phyloP scores from a whole-genome alignment of 2,888 invertebrate genomes.

The Drosophila meridiana region DNA sequence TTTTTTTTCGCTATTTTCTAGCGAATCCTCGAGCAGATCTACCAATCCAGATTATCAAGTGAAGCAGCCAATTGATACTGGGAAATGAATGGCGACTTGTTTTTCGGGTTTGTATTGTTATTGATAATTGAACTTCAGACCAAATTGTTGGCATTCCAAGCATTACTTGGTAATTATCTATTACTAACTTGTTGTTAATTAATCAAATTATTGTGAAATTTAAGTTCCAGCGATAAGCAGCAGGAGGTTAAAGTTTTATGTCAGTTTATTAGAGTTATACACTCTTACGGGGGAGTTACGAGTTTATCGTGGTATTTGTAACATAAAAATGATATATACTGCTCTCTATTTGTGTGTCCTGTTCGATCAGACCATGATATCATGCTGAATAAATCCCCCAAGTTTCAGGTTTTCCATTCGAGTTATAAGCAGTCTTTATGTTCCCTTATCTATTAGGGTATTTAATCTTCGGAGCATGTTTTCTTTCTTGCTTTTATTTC shows the following conservation, averaged over 20 bases:
- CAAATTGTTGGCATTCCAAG: conserved; percentile 62
- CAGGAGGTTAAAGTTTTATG: conserved; percentile 8
- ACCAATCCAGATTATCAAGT: conserved; percentile 29
- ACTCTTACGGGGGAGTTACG: neutral
- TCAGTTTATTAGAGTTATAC: neutral
- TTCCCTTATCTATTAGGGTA: neutral
- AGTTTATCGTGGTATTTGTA: neutral
- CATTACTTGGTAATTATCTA: conserved; percentile 20
- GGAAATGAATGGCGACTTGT: conserved; percentile 76
- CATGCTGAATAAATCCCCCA: neutral
- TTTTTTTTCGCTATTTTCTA: conserved; percentile 9
- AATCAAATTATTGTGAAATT: conserved; percentile 49
- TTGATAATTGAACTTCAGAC: conserved; percentile 26
- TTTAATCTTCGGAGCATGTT: neutral
- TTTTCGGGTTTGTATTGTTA: conserved; percentile 59
- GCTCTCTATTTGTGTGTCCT: neutral
- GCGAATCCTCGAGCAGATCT: conserved; percentile 39
- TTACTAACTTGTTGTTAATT: conserved; percentile 26
- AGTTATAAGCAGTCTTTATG: neutral
- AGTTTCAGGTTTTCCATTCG: neutral
- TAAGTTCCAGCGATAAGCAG: conserved; percentile 30
- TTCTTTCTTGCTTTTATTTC: neutral
- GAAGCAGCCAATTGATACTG: conserved; percentile 47
- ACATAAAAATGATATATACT: neutral
- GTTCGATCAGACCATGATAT: neutral